Evolutionary conservation across 2,888 invertebrate species (phyloP).

Genomic region (Meiosimyza decipiens): DNA sequence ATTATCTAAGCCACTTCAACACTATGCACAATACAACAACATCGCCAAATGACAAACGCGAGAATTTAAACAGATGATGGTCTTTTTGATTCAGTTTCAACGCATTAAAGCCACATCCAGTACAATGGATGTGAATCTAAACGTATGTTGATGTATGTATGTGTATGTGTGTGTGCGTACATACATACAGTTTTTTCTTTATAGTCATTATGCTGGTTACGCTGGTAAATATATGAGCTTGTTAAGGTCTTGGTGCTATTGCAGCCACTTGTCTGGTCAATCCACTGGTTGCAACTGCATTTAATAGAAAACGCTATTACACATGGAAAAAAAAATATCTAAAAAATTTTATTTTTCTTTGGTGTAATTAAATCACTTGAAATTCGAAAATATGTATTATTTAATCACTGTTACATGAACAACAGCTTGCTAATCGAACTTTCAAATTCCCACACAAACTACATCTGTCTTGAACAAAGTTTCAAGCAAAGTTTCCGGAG

Average conservation of each 20-base stretch:
- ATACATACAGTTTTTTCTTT: background rate
- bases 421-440: too few relatives aligned
- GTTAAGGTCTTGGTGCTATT: constrained; percentile 6
- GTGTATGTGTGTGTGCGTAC: background rate
- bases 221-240: background rate
- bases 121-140: background rate
- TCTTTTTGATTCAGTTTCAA: background rate
- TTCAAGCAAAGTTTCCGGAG: too few relatives aligned
- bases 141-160: background rate
- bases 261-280: constrained; percentile 33
- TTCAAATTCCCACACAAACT: too few relatives aligned
- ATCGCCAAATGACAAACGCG: background rate
- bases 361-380: too few relatives aligned
- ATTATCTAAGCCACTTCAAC: background rate
- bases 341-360: background rate
- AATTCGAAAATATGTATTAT: too few relatives aligned
- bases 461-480: too few relatives aligned
- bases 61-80: constrained; percentile 14
- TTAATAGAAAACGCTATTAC: background rate
- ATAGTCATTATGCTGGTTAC: background rate
- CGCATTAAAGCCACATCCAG: too few relatives aligned
- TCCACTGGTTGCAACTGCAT: constrained; percentile 14
- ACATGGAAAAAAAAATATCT: background rate
- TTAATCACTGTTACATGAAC: too few relatives aligned
- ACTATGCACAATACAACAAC: background rate